A percentile compares a stretch with the other conserved stretches of the same genome.
These are phyloP conservation scores for Nipponia nippon DNA, from an alignment of 2,113 vertebrate species.

Conservation along the genomic window DNA sequence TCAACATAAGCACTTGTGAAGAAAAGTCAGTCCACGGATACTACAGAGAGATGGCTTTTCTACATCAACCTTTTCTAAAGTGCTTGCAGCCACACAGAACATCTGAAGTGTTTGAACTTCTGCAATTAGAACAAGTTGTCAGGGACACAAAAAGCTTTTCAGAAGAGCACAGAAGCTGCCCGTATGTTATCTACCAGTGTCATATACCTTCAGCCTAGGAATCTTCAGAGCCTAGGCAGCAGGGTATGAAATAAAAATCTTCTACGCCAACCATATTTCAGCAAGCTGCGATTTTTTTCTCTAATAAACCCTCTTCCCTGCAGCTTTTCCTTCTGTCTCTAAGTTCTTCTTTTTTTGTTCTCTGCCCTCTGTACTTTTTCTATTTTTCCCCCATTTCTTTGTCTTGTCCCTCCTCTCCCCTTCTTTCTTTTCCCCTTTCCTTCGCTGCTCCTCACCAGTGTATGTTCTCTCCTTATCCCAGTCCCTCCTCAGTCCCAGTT, in stretches of 20 bases:
- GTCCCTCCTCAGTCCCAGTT: background rate
- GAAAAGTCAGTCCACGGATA: background rate
- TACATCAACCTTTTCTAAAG: slow-evolving; percentile 62
- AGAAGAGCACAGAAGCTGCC: slow-evolving; percentile 65
- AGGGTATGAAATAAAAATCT: slow-evolving; percentile 66
- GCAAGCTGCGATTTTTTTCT: slow-evolving; percentile 53
- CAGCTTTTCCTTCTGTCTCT: slow-evolving; percentile 67
- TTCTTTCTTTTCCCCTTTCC: slow-evolving; percentile 16
- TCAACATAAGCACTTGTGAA: slow-evolving; percentile 31
- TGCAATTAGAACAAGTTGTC: slow-evolving; percentile 74
- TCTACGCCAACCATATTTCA: slow-evolving; percentile 51
- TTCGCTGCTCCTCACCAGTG: background rate
- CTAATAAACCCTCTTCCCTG: slow-evolving; percentile 69
- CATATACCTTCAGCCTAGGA: slow-evolving; percentile 66
- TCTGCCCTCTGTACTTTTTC: slow-evolving; percentile 54
- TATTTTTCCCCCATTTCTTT: slow-evolving; percentile 25
- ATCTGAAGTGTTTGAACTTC: slow-evolving; percentile 71
- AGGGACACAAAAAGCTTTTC: slow-evolving; percentile 73
- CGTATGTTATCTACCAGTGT: slow-evolving; percentile 60
- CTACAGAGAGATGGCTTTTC: slow-evolving; percentile 58
- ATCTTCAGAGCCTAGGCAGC: slow-evolving; percentile 66
- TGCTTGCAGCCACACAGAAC: slow-evolving; percentile 57
- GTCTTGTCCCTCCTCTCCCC: background rate
- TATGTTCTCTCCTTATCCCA: background rate
- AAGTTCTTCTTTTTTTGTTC: slow-evolving; percentile 47